Evolutionary conservation across 2,888 invertebrate genomes (phyloP).

Genomic region (Caenorhabditis sp.): DNA sequence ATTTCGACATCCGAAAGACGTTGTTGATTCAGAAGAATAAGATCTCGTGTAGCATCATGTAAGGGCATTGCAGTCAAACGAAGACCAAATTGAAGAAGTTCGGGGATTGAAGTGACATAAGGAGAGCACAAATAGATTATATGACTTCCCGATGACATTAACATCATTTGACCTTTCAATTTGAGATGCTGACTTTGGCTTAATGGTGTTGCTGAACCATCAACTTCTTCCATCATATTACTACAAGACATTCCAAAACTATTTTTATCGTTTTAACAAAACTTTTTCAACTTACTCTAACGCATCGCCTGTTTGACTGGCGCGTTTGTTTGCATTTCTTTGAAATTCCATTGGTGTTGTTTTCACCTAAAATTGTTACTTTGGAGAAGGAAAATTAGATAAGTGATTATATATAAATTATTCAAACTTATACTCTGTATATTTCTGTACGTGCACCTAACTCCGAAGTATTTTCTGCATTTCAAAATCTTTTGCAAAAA

Average conservation of each 20-base stretch:
- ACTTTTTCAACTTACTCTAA: conserved; percentile 7
- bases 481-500: too few relatives aligned
- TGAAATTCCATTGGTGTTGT: conserved; percentile 55
- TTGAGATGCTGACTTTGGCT: conserved; percentile 53
- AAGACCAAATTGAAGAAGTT: conserved; percentile 53
- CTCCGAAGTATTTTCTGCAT: too few relatives aligned
- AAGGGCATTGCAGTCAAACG: conserved; percentile 62
- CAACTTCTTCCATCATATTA: conserved; percentile 8
- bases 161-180: conserved; percentile 65
- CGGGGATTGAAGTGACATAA: conserved; percentile 57
- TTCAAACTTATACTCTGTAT: neutral
- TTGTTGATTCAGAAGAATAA: conserved; percentile 66
- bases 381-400: too few relatives aligned
- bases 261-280: too few relatives aligned
- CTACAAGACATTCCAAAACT: conserved; percentile 6
- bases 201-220: neutral
- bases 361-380: conserved; percentile 31
- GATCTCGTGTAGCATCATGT: conserved; percentile 66
- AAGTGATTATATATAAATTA: neutral
- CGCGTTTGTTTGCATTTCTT: conserved; percentile 32
- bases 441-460: too few relatives aligned
- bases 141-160: conserved; percentile 45
- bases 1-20: conserved; percentile 61
- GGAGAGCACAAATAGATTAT: conserved; percentile 64
- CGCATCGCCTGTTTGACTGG: conserved; percentile 15